Evolutionary conservation across 2,113 vertebrate genomes (phyloP).

Genomic region (Melanerpes formicivorus): DNA sequence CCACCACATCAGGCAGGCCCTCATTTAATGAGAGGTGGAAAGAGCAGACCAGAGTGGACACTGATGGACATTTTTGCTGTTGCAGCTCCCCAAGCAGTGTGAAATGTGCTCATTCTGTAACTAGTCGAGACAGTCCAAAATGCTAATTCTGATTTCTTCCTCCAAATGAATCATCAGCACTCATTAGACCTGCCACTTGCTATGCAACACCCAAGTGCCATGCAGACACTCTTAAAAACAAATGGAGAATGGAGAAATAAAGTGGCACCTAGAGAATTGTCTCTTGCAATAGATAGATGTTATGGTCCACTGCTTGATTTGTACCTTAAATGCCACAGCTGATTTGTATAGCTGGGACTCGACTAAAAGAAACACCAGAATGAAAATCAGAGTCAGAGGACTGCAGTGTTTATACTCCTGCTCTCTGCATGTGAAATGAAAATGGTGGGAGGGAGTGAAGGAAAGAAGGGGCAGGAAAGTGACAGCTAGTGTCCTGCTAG

Average conservation of each 20-base stretch:
- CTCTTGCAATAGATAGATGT: background rate
- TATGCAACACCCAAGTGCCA: background rate
- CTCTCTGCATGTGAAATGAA: background rate
- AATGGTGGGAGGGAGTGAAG: background rate
- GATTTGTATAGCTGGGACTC: background rate
- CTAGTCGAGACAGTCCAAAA: slow-evolving; percentile 9
- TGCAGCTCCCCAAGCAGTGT: background rate
- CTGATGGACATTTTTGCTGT: slow-evolving; percentile 5
- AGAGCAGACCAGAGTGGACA: background rate
- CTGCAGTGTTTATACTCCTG: background rate
- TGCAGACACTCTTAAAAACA: slow-evolving; percentile 6
- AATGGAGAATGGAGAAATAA: background rate
- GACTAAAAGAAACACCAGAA: background rate
- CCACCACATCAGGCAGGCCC: background rate
- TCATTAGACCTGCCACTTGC: slow-evolving; percentile 35
- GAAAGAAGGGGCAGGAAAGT: background rate
- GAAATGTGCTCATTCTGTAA: background rate
- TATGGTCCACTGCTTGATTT: slow-evolving; percentile 6
- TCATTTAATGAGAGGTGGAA: background rate
- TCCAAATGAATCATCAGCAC: slow-evolving; percentile 19
- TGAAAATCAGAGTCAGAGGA: slow-evolving; percentile 5
- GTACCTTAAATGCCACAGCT: slow-evolving; percentile 28
- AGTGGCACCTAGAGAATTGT: slow-evolving; percentile 18
- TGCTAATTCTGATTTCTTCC: slow-evolving; percentile 44
- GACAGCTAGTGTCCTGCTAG: background rate